A percentile compares a stretch with the other conserved stretches of the same genome.
Conservation (phyloP, 2,113 vertebrate species). For the Chloebia gouldiae region DNA sequence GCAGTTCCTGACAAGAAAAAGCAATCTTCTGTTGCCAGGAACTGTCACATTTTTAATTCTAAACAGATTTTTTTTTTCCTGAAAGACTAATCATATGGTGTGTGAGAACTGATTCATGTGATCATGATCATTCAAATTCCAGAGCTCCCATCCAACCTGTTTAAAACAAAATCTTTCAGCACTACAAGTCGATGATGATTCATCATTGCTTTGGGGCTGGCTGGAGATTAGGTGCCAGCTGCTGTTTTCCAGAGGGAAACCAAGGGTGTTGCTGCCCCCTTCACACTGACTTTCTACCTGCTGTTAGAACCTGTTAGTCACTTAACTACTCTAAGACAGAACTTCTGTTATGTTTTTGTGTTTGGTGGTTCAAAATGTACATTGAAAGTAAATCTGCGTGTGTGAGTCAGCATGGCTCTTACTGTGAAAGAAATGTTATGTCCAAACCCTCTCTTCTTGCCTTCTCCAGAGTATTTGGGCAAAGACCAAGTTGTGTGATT, state of each 20-base stretch:
- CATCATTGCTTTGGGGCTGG: neutral
- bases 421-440: neutral
- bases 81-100: neutral
- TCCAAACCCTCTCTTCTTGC: neutral
- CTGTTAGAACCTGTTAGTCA: neutral
- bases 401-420: neutral
- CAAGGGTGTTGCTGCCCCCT: neutral
- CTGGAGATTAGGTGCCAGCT: neutral
- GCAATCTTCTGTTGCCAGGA: neutral
- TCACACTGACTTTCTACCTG: neutral
- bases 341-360: neutral
- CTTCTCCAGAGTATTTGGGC: neutral
- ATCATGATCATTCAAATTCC: neutral
- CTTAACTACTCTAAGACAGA: neutral
- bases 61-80: neutral
- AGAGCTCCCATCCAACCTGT: neutral
- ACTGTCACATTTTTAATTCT: neutral
- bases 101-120: neutral
- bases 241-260: neutral
- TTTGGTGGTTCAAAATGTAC: neutral
- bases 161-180: neutral
- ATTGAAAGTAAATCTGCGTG: neutral
- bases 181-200: neutral
- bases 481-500: neutral
- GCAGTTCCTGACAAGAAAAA: neutral